A percentile compares a stretch with the other conserved stretches of the same genome.
Evolutionary conservation across 2,113 vertebrate genomes (phyloP).

Genomic region (Rousettus leschenaultii): DNA sequence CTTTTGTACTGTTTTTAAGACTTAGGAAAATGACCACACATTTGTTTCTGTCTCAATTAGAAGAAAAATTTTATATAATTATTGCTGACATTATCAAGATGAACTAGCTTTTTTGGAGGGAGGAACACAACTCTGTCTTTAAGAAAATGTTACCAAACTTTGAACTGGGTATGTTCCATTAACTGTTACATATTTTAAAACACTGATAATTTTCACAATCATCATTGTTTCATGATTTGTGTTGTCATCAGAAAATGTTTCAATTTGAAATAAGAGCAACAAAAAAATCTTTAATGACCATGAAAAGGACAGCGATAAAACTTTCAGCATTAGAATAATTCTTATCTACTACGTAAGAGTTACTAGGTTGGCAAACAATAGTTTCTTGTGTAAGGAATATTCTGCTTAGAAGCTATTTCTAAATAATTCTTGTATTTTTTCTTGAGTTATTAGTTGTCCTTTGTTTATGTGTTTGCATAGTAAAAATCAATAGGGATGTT

Average conservation of each 20-base stretch:
- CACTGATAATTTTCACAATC: not conserved
- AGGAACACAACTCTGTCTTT: not conserved
- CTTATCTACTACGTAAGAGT: not conserved
- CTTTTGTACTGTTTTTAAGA: not conserved
- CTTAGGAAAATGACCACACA: not conserved
- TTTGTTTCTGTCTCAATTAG: not conserved
- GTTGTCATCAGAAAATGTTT: not conserved
- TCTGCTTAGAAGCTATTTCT: not conserved
- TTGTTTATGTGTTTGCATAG: not conserved
- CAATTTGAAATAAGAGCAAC: not conserved
- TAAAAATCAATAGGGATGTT: not conserved
- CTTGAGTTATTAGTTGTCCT: not conserved
- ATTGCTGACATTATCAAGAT: not conserved
- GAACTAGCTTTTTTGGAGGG: not conserved
- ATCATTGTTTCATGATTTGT: not conserved
- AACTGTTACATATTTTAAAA: not conserved
- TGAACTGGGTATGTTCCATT: not conserved
- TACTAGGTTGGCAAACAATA: not conserved
- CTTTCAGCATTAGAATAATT: not conserved
- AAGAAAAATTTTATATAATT: not conserved
- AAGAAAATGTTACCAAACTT: not conserved
- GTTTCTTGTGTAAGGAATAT: not conserved
- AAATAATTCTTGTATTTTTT: not conserved
- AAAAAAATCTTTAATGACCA: not conserved
- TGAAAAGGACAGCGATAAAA: not conserved